Base-by-base conservation (phyloP, 2,113 vertebrate genomes). In the Romanogobio albipinnatus region DNA sequence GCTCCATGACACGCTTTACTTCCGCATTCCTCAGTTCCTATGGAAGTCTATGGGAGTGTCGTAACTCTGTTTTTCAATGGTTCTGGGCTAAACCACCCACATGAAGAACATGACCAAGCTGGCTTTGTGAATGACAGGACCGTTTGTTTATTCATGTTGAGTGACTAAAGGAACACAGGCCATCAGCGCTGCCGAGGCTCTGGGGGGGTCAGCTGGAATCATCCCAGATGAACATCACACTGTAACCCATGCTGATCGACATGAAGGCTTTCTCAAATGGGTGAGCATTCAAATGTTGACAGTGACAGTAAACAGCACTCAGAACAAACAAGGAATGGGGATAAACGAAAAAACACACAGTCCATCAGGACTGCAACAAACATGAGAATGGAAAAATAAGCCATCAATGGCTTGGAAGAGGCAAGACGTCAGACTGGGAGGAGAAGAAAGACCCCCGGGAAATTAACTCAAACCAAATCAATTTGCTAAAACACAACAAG, bases 71-170 rank as follows among this genome's bases (percentile, higher is more conserved):
- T n/a, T n/a, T n/a, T n/a, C n/a, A n/a, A n/a, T n/a, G n/a, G n/a
- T 56, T 33, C 61, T 58, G 39, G n/a, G 29, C 75, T 26, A 62
- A 53, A 51, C 80, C 87, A 85, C 84, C 81, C 84, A 81, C 84
- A 83, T 22, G 29, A 86, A 80, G 15, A 74, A 73, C 86, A 78
- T 45, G 66, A 79, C 56, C 19, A 24, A 79, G 51, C 66, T 82
- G 56, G 84, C 15, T 62, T 78, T 66, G 24, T 47, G 45, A 75
- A 47, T 84, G 58, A 59, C 59, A 47, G 78, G 39, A 51, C 66
- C 24, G 43, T 66, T 77, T 75, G 81, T 85, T 79, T 83, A 85
- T 80, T 83, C 76, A 83, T 45, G 8, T 9, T 3, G 13, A 22
- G 29, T 24, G 47, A 36, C 22, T 58, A 58, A 36, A 84, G 36